Evolutionary conservation across 2,888 invertebrate species (phyloP), one percentile per base, ranked within the genome.

Genomic region (Parnassius orleans): DNA sequence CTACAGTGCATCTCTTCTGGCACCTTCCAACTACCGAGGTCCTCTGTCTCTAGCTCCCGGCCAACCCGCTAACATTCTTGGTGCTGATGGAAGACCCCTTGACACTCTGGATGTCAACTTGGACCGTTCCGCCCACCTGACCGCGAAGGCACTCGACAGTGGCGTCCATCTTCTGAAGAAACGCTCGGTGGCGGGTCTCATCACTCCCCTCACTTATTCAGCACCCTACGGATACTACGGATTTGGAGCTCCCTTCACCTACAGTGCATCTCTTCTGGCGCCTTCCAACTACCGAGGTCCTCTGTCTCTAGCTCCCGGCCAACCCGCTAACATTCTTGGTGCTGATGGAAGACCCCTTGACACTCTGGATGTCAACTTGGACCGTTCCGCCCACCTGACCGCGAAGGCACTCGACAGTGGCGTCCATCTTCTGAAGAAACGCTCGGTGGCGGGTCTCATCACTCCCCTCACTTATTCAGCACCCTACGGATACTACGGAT

Each of bases 281-380:
- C 84, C 85, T 2, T 77, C 79, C 74, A 90, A 89, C 81, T 89
- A 87, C 77, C 83, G 86, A 19, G 19, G 19, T 19, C 19, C 19
- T 19, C 19, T 66, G 87, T 91, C 92, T 1, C 81, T 90, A 19
- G 84, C 84, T 57, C 90, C 87, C 46, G 84, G 87, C 42, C 89
- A 90, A 69, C 91, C 92, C 55, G 91, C 91, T 68, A 86, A 80
- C 76, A 85, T 91, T 64, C 66, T 89, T 62, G 87, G 76, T 7
- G 80, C 88, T 42, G 87, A 86, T 69, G 88, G 90, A 77, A 82
- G 67, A 87, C 91, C 91, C 2, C 75, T 92, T 51, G 91, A 92
- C 66, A 92, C 91, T 57, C 76, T 90, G 50, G 89, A 87, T 66
- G 91, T 91, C 52, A 90, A 90, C 74, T 74, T 88, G 69, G 90